Base-by-base conservation (phyloP, 1,140 invertebrate genomes). In the Zaprionus africanus region DNA sequence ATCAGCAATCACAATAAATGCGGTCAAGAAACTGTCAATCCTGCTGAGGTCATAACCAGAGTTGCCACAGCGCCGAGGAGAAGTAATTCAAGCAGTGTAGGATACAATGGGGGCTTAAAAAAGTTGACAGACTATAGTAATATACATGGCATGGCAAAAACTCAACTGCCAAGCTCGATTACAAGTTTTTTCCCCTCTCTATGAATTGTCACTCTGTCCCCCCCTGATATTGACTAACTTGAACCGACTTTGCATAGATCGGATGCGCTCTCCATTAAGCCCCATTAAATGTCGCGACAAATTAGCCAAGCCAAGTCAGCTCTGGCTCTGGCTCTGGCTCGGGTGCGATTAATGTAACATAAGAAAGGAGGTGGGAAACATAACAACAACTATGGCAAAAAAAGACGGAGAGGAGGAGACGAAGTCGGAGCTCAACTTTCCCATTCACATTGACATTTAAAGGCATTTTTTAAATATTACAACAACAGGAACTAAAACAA, bases 251-350 rank as follows among this genome's bases (percentile, higher is more conserved):
- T 76, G 56, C 62, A 64, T 76, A 71, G 31, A 34, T 76, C 38
- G 53, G 46, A 46, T 57, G 22, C 66, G 72, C 57, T 64, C 69
- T 72, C 62, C 68, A 76, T 71, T 60, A 59, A 53, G 73, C n/a
- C 31, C 28, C 71, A 68, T 74, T 74, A 75, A 75, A 69, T 63
- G 61, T 61, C 68, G 61, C 67, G 56, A 70, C 73, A 76, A 76
- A 76, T 76, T 76, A 76, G 67, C 60, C 41, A 31, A 41, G 51
- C 60, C 54, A 34, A 34, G 31, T 34, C 31, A 34, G 31, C 31
- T 34, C 1, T 34, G 31, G 9, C 31, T 31, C 31, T 28, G 28
- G 28, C 28, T 34, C 31, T 34, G 31, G 28, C 28, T 34, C 31
- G 9, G 31, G 31, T 15, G 31, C 15, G 38, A 31, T 13, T 41